Base-by-base conservation (phyloP, 1,140 invertebrate genomes). In the Hypothenemus hampei region DNA sequence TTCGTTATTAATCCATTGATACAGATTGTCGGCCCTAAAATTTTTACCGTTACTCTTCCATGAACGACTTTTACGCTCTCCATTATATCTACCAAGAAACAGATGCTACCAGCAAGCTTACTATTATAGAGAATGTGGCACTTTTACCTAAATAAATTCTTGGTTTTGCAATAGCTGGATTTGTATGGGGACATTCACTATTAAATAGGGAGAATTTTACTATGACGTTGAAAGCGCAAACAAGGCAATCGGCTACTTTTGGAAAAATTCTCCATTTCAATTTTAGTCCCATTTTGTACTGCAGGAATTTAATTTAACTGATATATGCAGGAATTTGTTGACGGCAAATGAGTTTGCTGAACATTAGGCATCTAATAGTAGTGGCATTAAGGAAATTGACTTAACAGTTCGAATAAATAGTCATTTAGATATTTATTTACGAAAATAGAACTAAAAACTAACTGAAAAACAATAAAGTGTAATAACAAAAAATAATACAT, bases 261-360 rank as follows among this genome's bases (percentile, higher is more conserved):
- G 45, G 45, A 21, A 47, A 47, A 15, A 33, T 19, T 33, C 31
- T 7, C 4, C 19, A 47, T 29, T 33, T 47, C 24, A 11, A 47
- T 4, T 6, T 33, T 31, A 47, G 26, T 13, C 26, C 13, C 26
- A 33, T 33, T 20, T 47, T 18, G n/a, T 16, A 43, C 18, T 43
- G 7, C 10, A 20, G 15, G 19, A 13, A n/a, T 26, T 26, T 45
- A 11, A 15, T 11, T 45, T 4, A 26, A 45, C 11, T 45, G 7
- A 45, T 19, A 10, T 18, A 43, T 16, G 18, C 10, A 6, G 7
- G 21, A 15, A 43, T 5, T 11, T 15, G 6, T 43, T 43, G 10
- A 87, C 5, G 1, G 21, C 16, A 21, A 43, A 8, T 43, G 18
- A 22, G 10, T 11, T 8, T 10, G 7, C 18, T 11, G 6, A 10